These are phyloP conservation scores for Columba janthina DNA, from an alignment of 2,113 vertebrate genomes.

Conservation along the genomic window DNA sequence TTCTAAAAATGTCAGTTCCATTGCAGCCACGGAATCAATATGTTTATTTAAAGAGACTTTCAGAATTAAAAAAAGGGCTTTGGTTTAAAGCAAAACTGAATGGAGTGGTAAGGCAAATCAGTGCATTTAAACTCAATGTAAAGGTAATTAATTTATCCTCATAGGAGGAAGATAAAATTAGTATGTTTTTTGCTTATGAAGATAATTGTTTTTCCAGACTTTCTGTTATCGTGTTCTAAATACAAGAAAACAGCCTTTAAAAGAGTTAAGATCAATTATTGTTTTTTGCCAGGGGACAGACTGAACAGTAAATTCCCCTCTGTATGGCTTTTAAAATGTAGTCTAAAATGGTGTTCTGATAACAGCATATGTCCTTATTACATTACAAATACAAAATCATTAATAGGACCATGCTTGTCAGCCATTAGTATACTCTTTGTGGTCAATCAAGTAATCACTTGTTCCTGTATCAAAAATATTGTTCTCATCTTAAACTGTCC, in stretches of 20 bases:
- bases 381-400: neutral
- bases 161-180: neutral
- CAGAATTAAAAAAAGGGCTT: conserved; percentile 78
- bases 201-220: neutral
- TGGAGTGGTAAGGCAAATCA: conserved; percentile 5
- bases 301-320: neutral
- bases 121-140: neutral
- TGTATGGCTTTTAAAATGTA: neutral
- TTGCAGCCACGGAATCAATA: conserved; percentile 79
- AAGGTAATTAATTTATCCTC: conserved; percentile 32
- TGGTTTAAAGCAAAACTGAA: conserved; percentile 69
- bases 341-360: neutral
- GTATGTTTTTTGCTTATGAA: neutral
- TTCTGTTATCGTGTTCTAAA: neutral
- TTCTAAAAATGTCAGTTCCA: conserved; percentile 77
- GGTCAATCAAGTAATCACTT: neutral
- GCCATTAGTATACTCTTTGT: neutral
- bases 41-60: conserved; percentile 85
- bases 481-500: neutral
- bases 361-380: neutral
- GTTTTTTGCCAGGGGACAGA: neutral
- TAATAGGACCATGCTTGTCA: neutral
- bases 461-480: neutral
- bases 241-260: neutral
- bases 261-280: conserved; percentile 1